A percentile compares a stretch with the other conserved stretches of the same genome.
These are phyloP conservation scores for Gobionotothen gibberifrons DNA, from an alignment of 2,797 vertebrate species.

Conservation along the genomic window DNA sequence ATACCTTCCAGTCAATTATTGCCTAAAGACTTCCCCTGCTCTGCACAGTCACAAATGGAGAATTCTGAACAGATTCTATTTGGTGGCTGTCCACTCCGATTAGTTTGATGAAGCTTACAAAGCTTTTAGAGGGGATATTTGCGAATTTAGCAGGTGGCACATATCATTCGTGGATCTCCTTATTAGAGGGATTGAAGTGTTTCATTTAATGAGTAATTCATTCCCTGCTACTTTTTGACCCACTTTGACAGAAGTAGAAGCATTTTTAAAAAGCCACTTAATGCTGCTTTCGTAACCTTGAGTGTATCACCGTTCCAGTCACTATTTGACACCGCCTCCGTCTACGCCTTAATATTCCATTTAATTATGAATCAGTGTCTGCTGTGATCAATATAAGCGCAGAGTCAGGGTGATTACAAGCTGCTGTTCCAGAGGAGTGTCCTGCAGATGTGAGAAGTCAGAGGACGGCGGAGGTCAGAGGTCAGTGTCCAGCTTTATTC, in stretches of 20 bases:
- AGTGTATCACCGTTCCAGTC: slow-evolving; percentile 10
- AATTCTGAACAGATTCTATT: slow-evolving; percentile 78
- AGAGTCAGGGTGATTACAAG: slow-evolving; percentile 43
- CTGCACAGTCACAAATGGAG: slow-evolving; percentile 76
- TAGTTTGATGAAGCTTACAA: slow-evolving; percentile 80
- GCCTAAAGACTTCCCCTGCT: slow-evolving; percentile 82
- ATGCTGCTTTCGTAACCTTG: slow-evolving; percentile 61
- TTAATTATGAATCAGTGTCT: slow-evolving; percentile 58
- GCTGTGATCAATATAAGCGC: slow-evolving; percentile 49
- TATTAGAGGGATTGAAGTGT: slow-evolving; percentile 78
- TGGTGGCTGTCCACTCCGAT: slow-evolving; percentile 77
- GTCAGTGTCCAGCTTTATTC: slow-evolving; percentile 67
- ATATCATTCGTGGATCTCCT: slow-evolving; percentile 73
- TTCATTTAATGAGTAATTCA: slow-evolving; percentile 79
- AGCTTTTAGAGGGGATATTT: slow-evolving; percentile 79
- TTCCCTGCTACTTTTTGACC: slow-evolving; percentile 75
- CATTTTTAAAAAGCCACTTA: slow-evolving; percentile 43
- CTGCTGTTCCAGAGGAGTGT: slow-evolving; percentile 16
- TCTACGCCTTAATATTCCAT: slow-evolving; percentile 50
- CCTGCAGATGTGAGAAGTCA: slow-evolving; percentile 63
- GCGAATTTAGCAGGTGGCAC: slow-evolving; percentile 74
- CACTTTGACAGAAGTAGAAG: slow-evolving; percentile 69
- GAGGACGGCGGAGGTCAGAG: slow-evolving; percentile 56
- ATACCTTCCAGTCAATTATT: slow-evolving; percentile 86
- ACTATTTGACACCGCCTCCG: slow-evolving; percentile 47